phyloP scores from a whole-genome alignment of 1,140 invertebrate species.

The Cataglyphis hispanica region DNA sequence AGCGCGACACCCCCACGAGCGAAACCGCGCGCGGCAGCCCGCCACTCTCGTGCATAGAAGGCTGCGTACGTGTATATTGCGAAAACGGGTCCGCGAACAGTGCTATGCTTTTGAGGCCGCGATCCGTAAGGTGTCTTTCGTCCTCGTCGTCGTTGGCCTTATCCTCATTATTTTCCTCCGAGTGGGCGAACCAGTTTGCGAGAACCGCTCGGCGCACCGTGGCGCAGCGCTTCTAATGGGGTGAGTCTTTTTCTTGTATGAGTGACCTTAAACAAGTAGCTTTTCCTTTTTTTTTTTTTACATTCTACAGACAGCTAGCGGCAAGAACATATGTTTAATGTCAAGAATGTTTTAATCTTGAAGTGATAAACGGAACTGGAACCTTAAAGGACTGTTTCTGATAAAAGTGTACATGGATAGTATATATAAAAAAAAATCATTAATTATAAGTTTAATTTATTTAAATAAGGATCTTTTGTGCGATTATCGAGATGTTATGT shows the following conservation, averaged over 20 bases:
- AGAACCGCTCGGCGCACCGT: not conserved
- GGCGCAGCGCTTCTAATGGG: conserved; percentile 51
- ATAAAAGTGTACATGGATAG: not conserved
- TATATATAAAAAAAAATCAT: not conserved
- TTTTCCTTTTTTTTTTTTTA: not conserved
- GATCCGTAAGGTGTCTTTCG: conserved; percentile 46
- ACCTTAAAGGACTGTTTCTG: not conserved
- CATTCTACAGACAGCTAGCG: not conserved
- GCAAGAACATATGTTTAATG: not conserved
- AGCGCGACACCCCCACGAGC: conserved; percentile 84
- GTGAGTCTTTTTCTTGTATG: conserved; percentile 50
- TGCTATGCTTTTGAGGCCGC: conserved; percentile 76
- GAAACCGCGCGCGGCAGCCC: conserved; percentile 80
- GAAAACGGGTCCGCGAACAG: conserved; percentile 70
- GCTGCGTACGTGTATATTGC: conserved; percentile 46
- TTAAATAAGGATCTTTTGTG: not conserved
- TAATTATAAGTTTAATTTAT: not conserved
- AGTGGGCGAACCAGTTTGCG: not conserved
- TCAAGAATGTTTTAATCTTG: not conserved
- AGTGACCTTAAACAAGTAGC: not conserved
- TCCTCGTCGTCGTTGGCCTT: conserved; percentile 12
- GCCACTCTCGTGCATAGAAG: conserved; percentile 63
- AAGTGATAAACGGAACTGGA: not conserved
- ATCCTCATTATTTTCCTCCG: conserved; percentile 22
- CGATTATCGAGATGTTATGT: not conserved